Base-by-base conservation (phyloP, 2,113 vertebrate genomes). In the Ceyx margarethae region DNA sequence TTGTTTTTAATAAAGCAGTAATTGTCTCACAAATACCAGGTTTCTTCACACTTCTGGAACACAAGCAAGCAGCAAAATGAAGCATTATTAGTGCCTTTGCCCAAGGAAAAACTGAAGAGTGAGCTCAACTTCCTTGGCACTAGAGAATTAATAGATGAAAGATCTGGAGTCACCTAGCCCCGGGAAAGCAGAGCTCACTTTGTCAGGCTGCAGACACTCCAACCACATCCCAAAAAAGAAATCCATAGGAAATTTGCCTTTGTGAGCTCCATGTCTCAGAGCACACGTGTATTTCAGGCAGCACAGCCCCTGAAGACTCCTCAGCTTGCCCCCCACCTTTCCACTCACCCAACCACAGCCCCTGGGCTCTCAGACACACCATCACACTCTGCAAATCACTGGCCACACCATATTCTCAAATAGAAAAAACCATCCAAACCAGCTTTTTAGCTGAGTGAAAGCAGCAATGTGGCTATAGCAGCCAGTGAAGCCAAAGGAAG, bases 391-490 rank as follows among this genome's bases (percentile, higher is more conserved):
- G 42, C 6, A 78, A 68, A 81, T 45, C 11, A 28, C 13, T 56
- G 64, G n/a, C 35, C 23, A 57, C 12, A 14, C 15, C 11, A 72
- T 72, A 51, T 4, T 57, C 26, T 22, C 57, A 69, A 67, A 83
- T 2, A 51, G 7, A 11, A 43, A 46, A 33, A 33, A 16, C 3
- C 37, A 42, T 43, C 31, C 23, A 50, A 75, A 60, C 17, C 9
- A 58, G 62, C 46, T 17, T 85, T 80, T 84, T 33, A 58, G 53
- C 23, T 54, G 12, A 73, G 6, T 25, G 67, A 85, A 48, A 89
- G 42, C 11, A 81, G 31, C 25, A 91, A 37, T 0, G 0, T 1
- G 0, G 26, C n/a, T 1, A 1, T 19, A 42, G 53, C 15, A 81
- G 37, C 5, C 51, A 35, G 4, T 15, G 28, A 89, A 72, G 23